Base-by-base conservation (phyloP, 2,797 vertebrate genomes). In the Huso huso region DNA sequence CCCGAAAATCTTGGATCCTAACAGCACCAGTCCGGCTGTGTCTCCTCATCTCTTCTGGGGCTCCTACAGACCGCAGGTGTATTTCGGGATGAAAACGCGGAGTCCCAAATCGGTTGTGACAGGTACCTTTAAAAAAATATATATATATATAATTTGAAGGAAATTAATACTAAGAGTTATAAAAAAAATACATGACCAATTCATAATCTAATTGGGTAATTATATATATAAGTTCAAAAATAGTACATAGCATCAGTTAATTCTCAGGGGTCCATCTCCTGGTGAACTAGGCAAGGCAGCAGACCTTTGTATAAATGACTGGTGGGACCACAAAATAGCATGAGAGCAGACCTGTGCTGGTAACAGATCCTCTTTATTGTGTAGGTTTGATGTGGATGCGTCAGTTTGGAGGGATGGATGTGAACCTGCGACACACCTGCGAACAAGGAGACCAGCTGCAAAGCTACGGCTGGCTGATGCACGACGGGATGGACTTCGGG, bases 31-130 rank as follows among this genome's bases (percentile, higher is more conserved):
- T 23, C 79, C 92, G 0, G 73, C 76, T 2, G 89, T 89, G 23
- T 82, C 93, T 1, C 89, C 93, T 0, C 77, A 78, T 6, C 87
- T 86, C 67, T 96, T 95, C 74, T 97, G 95, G 96, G 96, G 96
- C 64, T 92, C 95, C 5, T 98, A 98, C 79, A 88, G 95, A 10
- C 96, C 96, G 1, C 94, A 97, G 70, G 90, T 97, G 8, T 97
- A 96, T 77, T 94, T 99, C 57, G 95, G 95, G 62, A 97, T 99
- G 95, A 97, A 96, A 86, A 93, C 94, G 1, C 90, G 95, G 72
- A 97, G 92, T 77, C 88, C 92, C 0, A 86, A 75, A 8, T 87
- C 94, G 0, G 79, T 89, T 6, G 90, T 95, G 50, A 91, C 92
- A 73, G 94, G 94, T 96, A 85, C 1, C 6, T 51, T 6, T 6